Evolutionary conservation across 2,888 invertebrate species (phyloP), one percentile per base, ranked within the genome.

Genomic region (Phyllotreta cruciferae): DNA sequence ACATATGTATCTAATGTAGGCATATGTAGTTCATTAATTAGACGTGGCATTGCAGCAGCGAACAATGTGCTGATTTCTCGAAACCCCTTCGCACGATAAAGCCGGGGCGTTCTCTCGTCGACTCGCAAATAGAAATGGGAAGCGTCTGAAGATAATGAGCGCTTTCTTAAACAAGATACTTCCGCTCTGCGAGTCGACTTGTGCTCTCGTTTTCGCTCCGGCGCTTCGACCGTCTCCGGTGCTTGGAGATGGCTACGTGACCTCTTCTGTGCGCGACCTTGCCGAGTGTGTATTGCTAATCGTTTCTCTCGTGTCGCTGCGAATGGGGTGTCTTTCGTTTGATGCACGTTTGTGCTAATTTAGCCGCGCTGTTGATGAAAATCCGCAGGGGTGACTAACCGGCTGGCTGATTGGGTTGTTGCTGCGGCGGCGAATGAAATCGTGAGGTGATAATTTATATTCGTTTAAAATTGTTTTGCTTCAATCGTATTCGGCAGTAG

Each of bases 121-220:
- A 7, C 44, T 39, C 38, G 50, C 42, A 35, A 57, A 57, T 62
- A 47, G 55, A 54, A 63, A 54, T 11, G 56, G 37, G 52, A 57
- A 57, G 57, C 57, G 47, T 53, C 47, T 62, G 53, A 34, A 49
- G 45, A 55, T 63, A 63, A 63, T 63, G 53, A 63, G 63, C 35
- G 47, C 41, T 54, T 63, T 54, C 63, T 58, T 41, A 54, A 53
- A 58, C 58, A 55, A 54, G 58, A 63, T 63, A 58, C 63, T 53
- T 63, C 54, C 53, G 52, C 13, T 36, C 37, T 52, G 36, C 52
- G 38, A 38, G 37, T 52, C 37, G 13, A 37, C 52, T 52, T 52
- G 52, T 52, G 35, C 10, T 49, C 35, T 11, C 49, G 49, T 35
- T 9, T 35, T 11, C 49, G 49, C 49, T 34, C 36, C 37, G 38